Evolutionary conservation across 1,140 invertebrate genomes (phyloP), one percentile per base, ranked within the genome.

Genomic region (Drosophila truncata): DNA sequence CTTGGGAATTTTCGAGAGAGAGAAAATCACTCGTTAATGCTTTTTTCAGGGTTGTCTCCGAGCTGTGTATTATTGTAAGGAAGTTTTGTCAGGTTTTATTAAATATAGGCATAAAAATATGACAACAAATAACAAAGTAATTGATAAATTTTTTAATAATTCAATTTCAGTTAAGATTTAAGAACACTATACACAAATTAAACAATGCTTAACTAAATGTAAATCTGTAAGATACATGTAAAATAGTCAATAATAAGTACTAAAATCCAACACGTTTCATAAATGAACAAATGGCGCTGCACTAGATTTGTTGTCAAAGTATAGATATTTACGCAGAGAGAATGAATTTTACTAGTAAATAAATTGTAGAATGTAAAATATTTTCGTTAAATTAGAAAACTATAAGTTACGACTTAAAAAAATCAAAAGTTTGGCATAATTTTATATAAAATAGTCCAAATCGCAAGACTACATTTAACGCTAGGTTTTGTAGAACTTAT

Each of bases 21-120:
- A 5, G 6, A 46, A 46, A 46, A 33, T 11, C 9, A 41, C 31
- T 14, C 11, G 8, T 3, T 31, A 6, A 5, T 27, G 18, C 10
- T 25, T 27, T 25, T 3, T 49, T 6, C 9, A 64, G 58, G 18
- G 64, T 41, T 67, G 35, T 23, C 64, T 14, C 14, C 33, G 23
- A 31, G 2, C 16, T 31, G 8, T 37, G 1, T 10, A 37, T 29
- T 31, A 46, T 18, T 31, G 0, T 14, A 39, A 50, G 14, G 4
- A 16, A 3, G 1, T 18, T 7, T 50, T 14, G 6, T 18, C 13
- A 35, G 14, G 9, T 18, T 33, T 20, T 14, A 9, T 4, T 7
- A 20, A 49, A 49, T n/a, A 29, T 6, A n/a, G 0, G 9, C 4
- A 23, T 10, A 23, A 6, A 23, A 23, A 23, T 14, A 18, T 10